Conservation (phyloP, 2,113 vertebrate genomes). For the Chloroceryle aenea region DNA sequence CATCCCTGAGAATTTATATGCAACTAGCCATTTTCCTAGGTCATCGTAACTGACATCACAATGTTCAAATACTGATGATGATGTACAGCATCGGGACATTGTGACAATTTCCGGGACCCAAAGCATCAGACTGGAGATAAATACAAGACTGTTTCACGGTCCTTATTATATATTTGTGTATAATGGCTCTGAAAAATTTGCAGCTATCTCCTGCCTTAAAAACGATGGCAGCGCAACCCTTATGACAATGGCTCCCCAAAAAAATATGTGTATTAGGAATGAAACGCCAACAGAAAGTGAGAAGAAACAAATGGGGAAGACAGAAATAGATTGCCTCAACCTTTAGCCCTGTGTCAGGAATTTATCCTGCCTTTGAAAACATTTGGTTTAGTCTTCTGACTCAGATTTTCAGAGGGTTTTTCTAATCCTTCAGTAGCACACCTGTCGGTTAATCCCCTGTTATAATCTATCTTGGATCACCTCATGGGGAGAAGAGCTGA, state of each 20-base stretch:
- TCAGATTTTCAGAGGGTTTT: slow-evolving; percentile 4
- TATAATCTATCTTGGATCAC: not conserved
- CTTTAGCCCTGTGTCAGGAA: slow-evolving; percentile 3
- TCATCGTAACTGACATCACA: not conserved
- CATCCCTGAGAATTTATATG: not conserved
- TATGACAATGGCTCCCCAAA: not conserved
- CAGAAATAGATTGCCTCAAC: slow-evolving; percentile 9
- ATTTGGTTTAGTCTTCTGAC: not conserved
- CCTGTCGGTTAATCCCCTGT: not conserved
- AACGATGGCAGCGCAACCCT: not conserved
- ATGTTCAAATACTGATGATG: not conserved
- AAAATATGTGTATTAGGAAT: not conserved
- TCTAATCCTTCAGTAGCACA: not conserved
- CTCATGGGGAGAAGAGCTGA: not conserved
- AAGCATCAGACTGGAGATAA: not conserved
- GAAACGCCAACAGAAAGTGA: not conserved
- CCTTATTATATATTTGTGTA: not conserved
- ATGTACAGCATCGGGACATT: not conserved
- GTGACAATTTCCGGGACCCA: not conserved
- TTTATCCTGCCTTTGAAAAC: slow-evolving; percentile 26
- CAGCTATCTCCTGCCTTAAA: not conserved
- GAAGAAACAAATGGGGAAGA: not conserved
- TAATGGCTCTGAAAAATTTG: not conserved
- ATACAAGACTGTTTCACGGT: not conserved
- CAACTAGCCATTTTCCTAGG: not conserved